phyloP scores from a whole-genome alignment of 2,888 invertebrate genomes.

The Xestia rhomboidea region DNA sequence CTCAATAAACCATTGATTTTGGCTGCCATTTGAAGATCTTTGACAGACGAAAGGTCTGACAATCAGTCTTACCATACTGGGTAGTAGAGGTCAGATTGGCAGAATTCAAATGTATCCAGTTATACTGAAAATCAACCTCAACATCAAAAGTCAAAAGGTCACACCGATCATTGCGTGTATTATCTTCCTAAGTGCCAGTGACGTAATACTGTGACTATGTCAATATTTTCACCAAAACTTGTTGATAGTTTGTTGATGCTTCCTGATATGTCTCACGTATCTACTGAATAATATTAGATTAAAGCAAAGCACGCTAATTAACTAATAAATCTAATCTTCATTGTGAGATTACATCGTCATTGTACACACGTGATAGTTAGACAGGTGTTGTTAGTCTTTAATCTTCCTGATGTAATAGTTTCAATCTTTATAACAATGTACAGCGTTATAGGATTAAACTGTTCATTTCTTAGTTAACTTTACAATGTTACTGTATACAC shows the following conservation, averaged over 20 bases:
- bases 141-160: not conserved
- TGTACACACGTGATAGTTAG: not conserved
- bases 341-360: constrained; percentile 16
- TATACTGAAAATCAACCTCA: not conserved
- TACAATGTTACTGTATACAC: not conserved
- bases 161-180: not conserved
- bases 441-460: constrained; percentile 6
- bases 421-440: constrained; percentile 12
- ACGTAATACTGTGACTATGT: constrained; percentile 1
- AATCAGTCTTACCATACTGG: not conserved
- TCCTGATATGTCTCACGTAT: not conserved
- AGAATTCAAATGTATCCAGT: not conserved
- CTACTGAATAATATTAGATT: constrained; percentile 29
- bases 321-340: constrained; percentile 30
- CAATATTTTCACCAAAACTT: constrained; percentile 37
- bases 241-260: not conserved
- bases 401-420: constrained; percentile 24
- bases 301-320: constrained; percentile 27
- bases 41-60: not conserved
- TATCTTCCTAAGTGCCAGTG: not conserved
- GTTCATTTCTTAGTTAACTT: not conserved
- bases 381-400: not conserved
- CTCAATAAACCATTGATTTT: not conserved
- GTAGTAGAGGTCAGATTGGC: not conserved
- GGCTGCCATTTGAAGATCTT: not conserved